These are phyloP conservation scores for Nebria brevicollis DNA, from an alignment of 2,888 invertebrate species.

Conservation along the genomic window DNA sequence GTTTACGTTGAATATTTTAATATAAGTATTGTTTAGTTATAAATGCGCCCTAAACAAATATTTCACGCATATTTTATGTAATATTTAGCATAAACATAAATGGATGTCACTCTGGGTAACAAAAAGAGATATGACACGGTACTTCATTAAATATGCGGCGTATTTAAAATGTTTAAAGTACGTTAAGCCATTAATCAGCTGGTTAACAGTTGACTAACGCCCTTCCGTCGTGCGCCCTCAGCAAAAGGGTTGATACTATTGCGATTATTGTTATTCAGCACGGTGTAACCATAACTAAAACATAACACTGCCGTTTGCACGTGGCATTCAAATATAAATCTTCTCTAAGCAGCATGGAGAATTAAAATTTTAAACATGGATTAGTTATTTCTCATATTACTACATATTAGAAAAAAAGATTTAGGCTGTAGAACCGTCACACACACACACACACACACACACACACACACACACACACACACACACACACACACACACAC, in stretches of 20 bases:
- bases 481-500: no score
- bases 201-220: slow-evolving; percentile 48
- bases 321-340: background rate
- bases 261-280: slow-evolving; percentile 11
- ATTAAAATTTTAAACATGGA: no score
- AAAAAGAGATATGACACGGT: slow-evolving; percentile 26
- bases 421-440: no score
- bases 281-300: slow-evolving; percentile 22
- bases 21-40: background rate
- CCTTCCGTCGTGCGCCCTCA: slow-evolving; percentile 24
- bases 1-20: background rate
- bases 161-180: slow-evolving; percentile 46
- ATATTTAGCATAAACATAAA: slow-evolving; percentile 2
- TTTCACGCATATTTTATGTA: background rate
- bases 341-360: no score
- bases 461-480: no score
- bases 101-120: slow-evolving; percentile 12
- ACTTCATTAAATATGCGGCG: slow-evolving; percentile 41
- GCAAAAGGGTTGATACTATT: slow-evolving; percentile 32
- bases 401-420: no score
- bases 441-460: no score
- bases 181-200: slow-evolving; percentile 50
- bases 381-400: no score
- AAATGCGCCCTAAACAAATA: slow-evolving; percentile 8
- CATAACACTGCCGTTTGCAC: background rate